Percentiles rank a stretch among this genome's conserved stretches.
These are phyloP conservation scores for Pentalonia nigronervosa DNA, from an alignment of 1,140 invertebrate genomes.

Conservation along the genomic window DNA sequence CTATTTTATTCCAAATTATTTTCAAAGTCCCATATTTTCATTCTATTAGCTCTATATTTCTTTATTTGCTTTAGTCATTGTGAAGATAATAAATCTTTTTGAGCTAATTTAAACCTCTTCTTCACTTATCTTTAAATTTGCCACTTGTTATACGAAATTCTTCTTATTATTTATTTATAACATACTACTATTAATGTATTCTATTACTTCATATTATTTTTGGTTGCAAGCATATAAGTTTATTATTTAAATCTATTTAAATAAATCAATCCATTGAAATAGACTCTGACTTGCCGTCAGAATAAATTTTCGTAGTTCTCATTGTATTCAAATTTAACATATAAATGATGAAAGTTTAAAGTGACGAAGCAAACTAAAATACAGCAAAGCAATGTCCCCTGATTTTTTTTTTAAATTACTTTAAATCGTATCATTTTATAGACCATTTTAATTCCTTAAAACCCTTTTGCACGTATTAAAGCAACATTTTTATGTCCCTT, in stretches of 20 bases:
- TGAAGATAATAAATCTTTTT: not conserved
- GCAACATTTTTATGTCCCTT: not conserved
- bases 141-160: not conserved
- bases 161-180: too few relatives aligned
- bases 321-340: not conserved
- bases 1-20: not conserved
- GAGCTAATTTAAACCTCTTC: not conserved
- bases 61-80: not conserved
- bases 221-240: not conserved
- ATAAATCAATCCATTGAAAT: too few relatives aligned
- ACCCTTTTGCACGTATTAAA: not conserved
- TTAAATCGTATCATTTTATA: too few relatives aligned
- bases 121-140: not conserved
- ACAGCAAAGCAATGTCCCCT: not conserved
- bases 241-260: not conserved
- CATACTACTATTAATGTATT: not conserved
- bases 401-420: not conserved
- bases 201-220: not conserved
- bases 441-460: too few relatives aligned
- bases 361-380: not conserved
- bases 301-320: not conserved
- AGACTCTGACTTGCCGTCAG: not conserved
- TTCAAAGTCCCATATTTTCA: not conserved
- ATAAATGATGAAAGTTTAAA: not conserved
- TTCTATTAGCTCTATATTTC: not conserved